Evolutionary conservation across 1,140 invertebrate genomes (phyloP).

Genomic region (Probaryconus sp.): DNA sequence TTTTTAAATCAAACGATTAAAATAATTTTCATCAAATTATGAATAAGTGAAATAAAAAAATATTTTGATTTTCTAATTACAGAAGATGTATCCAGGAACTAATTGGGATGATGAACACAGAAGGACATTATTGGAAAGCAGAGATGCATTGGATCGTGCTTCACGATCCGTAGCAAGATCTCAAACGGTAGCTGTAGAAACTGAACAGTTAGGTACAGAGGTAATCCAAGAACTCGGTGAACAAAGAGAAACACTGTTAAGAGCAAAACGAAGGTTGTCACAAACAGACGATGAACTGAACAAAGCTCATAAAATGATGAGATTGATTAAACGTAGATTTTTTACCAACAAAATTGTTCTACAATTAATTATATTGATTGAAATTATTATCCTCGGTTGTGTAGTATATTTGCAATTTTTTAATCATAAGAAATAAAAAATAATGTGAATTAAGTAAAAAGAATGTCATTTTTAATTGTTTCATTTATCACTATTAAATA

Average conservation of each 20-base stretch:
- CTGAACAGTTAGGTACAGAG: conserved; percentile 87
- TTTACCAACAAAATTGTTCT: conserved; percentile 85
- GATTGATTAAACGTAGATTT: conserved; percentile 81
- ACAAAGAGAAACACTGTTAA: conserved; percentile 82
- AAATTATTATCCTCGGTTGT: conserved; percentile 80
- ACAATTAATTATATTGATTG: conserved; percentile 83
- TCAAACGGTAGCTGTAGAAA: conserved; percentile 86
- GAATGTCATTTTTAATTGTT: conserved; percentile 12
- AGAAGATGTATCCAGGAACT: conserved; percentile 72
- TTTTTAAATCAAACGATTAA: too few species aligned
- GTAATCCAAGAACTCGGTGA: conserved; percentile 83
- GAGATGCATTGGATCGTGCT: conserved; percentile 81
- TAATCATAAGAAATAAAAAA: conserved; percentile 56
- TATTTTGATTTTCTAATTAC: not conserved
- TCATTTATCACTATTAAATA: too few species aligned
- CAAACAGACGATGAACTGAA: conserved; percentile 82
- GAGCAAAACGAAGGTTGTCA: conserved; percentile 80
- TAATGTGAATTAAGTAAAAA: conserved; percentile 28
- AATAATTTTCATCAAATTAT: too few species aligned
- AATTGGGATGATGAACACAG: conserved; percentile 79
- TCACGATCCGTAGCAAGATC: conserved; percentile 84
- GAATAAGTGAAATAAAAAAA: conserved; percentile 5
- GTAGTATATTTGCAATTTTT: conserved; percentile 82
- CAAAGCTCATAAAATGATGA: conserved; percentile 80
- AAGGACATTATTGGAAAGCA: conserved; percentile 79